Evolutionary conservation across 2,113 vertebrate species (phyloP), one percentile per base, ranked within the genome.

Genomic region (Morone chrysops): DNA sequence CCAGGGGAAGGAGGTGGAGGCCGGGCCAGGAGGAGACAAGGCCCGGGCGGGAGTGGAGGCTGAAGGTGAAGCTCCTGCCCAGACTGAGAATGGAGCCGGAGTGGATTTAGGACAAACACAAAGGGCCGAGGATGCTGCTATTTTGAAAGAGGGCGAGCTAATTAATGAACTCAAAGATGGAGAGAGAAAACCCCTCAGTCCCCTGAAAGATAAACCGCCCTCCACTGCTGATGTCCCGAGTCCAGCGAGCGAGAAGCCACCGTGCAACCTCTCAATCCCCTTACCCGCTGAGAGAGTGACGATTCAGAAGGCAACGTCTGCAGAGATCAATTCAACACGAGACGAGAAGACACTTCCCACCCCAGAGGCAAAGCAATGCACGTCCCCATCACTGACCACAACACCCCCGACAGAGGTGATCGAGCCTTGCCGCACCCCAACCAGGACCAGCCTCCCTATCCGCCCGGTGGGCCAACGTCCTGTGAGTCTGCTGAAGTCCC

Each of bases 401-500:
- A 80, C 80, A 0, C 83, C 85, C 2, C 70, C 79, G 0, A 50
- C 59, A 0, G 94, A 94, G 71, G 63, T 38, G 38, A 59, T 38
- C 0, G 92, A 94, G 61, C 84, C 92, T 16, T 63, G 70, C 20
- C 83, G 91, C 47, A 92, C 92, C 56, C 92, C 92, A 0, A 92
- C 87, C 62, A 88, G 90, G 57, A 88, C 92, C 50, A 86, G 91
- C 73, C 88, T 93, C 47, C 91, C 94, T 0, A 87, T 94, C 5
- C 93, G 91, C 6, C 83, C 91, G 0, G 85, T 75, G 1, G 92
- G 92, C 6, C 94, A 95, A 80, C 87, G 93, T 0, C 94, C 95
- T 0, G 92, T 91, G 50, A 93, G 94, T 45, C 90, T 96, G 40
- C 90, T 95, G 8, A 96, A 95, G 82, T 92, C 94, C 4, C 95